Percentiles rank a stretch among this genome's conserved stretches.
Evolutionary conservation across 92 coral and sea anemone genomes (phyloP).

Genomic region (Actinernus sp.): DNA sequence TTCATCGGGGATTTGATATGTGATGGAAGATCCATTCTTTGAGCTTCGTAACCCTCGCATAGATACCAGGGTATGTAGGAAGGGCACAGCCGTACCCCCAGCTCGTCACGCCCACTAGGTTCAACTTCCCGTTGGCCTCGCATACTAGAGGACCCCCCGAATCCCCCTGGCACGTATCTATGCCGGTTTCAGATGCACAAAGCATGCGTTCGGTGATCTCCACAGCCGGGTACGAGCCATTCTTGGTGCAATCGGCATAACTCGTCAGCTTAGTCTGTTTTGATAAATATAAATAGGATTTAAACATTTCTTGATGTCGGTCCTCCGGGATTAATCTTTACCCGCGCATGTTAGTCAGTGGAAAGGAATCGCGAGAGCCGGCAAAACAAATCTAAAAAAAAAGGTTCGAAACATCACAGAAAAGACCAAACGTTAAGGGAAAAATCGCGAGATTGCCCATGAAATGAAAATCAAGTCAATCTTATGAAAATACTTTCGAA

Average conservation of each 20-base stretch:
- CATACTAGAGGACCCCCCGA: constrained; percentile 96
- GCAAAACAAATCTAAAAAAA: too few relatives aligned
- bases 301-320: too few relatives aligned
- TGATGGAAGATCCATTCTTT: constrained; percentile 74
- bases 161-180: constrained; percentile 89
- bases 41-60: constrained; percentile 67
- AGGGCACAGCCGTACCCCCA: constrained; percentile 91
- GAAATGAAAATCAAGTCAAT: too few relatives aligned
- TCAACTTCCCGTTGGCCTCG: constrained; percentile 78
- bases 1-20: too few relatives aligned
- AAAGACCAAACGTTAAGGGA: too few relatives aligned
- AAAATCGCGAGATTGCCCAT: too few relatives aligned
- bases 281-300: too few relatives aligned
- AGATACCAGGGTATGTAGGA: constrained; percentile 81
- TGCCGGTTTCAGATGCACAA: constrained; percentile 69
- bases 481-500: too few relatives aligned
- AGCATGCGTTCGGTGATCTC: constrained; percentile 66
- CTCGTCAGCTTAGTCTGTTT: constrained; percentile 55
- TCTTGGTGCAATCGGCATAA: constrained; percentile 72
- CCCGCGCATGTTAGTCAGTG: too few relatives aligned
- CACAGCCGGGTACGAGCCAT: constrained; percentile 62
- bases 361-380: too few relatives aligned
- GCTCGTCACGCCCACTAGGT: constrained; percentile 88
- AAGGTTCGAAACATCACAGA: too few relatives aligned
- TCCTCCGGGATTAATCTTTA: too few relatives aligned